phyloP scores from a whole-genome alignment of 2,888 invertebrate genomes.

The Cephus pulcher region DNA sequence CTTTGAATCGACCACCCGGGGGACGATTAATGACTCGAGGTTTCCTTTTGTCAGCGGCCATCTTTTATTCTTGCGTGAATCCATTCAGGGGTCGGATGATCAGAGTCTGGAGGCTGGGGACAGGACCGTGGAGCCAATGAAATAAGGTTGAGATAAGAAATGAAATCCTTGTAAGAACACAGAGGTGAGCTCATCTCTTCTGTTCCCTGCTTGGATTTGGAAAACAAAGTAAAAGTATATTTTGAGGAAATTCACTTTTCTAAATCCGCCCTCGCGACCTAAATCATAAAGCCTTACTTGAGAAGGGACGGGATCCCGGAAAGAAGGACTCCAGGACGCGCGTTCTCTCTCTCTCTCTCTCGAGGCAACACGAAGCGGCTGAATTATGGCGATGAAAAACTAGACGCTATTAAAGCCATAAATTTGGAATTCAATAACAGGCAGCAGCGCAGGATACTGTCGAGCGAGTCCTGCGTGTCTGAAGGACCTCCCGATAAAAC shows the following conservation, averaged over 20 bases:
- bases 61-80: neutral
- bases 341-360: neutral
- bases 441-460: slow-evolving; percentile 34
- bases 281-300: neutral
- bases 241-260: neutral
- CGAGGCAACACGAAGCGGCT: slow-evolving; percentile 18
- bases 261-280: neutral
- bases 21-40: neutral
- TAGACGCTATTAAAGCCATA: slow-evolving; percentile 64
- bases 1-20: neutral
- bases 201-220: neutral
- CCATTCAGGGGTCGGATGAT: neutral
- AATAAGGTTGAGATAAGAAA: neutral
- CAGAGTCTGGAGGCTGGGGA: neutral
- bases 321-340: neutral
- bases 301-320: neutral
- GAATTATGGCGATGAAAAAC: slow-evolving; percentile 59
- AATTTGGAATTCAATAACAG: slow-evolving; percentile 63
- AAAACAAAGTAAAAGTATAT: neutral
- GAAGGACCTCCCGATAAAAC: neutral
- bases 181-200: neutral
- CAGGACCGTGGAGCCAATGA: neutral
- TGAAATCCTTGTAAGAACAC: neutral
- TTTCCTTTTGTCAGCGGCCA: neutral
- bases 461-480: slow-evolving; percentile 14